phyloP scores from a whole-genome alignment of 1,140 invertebrate genomes.

The Babylonia areolata region DNA sequence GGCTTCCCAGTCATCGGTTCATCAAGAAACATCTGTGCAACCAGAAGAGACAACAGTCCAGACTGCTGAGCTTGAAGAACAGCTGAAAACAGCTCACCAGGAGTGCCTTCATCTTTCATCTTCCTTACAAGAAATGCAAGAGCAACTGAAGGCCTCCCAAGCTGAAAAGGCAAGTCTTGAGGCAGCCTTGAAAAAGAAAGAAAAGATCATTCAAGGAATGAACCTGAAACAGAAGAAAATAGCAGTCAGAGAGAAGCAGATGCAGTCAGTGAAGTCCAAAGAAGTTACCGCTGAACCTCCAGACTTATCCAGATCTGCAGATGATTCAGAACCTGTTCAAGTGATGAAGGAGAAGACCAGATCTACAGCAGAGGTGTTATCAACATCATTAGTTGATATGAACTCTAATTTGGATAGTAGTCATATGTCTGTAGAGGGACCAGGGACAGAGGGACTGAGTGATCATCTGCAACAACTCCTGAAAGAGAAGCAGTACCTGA shows the following conservation, averaged over 20 bases:
- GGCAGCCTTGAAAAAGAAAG: constrained; percentile 45
- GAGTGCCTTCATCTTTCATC: too few relatives aligned
- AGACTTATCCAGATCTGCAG: background rate
- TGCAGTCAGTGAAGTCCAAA: background rate
- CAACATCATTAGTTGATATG: constrained; percentile 17
- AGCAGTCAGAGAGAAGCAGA: constrained; percentile 26
- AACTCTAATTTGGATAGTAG: background rate
- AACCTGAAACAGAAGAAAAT: constrained; percentile 39
- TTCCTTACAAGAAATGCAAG: too few relatives aligned
- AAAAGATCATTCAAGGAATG: constrained; percentile 47
- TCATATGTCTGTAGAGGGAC: background rate
- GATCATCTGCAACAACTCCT: constrained; percentile 35
- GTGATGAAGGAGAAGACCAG: constrained; percentile 26
- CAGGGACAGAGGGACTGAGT: background rate
- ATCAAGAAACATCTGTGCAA: background rate
- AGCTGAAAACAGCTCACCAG: background rate
- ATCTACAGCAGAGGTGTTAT: background rate
- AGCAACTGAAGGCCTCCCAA: background rate
- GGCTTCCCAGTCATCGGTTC: background rate
- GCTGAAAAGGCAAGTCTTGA: constrained; percentile 36
- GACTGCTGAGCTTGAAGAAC: background rate
- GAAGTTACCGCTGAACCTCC: background rate
- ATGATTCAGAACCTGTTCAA: constrained; percentile 22
- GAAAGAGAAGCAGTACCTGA: constrained; percentile 39
- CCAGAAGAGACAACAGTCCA: background rate